Evolutionary conservation across 2,113 vertebrate genomes (phyloP), one percentile per base, ranked within the genome.

Genomic region (Larimichthys polyactis): DNA sequence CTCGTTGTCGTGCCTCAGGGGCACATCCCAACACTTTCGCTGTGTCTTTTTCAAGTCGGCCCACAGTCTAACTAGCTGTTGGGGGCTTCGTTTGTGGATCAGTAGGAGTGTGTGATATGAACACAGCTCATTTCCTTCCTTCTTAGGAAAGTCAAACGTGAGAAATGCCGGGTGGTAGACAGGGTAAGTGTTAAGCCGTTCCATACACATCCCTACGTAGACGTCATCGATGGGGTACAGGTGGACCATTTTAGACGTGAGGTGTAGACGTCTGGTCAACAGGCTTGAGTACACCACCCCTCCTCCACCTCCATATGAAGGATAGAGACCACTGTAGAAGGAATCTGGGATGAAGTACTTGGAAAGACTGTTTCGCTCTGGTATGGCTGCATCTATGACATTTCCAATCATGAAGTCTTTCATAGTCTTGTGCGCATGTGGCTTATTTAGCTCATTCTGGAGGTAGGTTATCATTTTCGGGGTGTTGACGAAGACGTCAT

Each of bases 191-290:
- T 93, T 90, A 0, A 96, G 89, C 15, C 89, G 89, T 10, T 54
- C 2, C 83, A 96, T 90, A 69, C 95, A 96, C 95, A 96, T 96
- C 14, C 96, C 96, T 11, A 96, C 83, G 4, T 91, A 96, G 17
- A 96, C 94, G 1, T 96, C 95, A 1, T 96, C 95, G 9, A 96
- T 96, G 58, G 96, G 96, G 74, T 90, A 96, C 32, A 96, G 89
- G 78, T 93, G 82, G 48, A 96, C 87, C 19, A 82, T 90, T 55
- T 82, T 79, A 2, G 94, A 93, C 2, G 93, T 68, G 14, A 62
- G 1, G 4, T 85, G 52, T 4, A 96, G 93, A 17, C 81, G 91
- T 71, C 62, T 71, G 58, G 92, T 71, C 84, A 96, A 19, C 19
- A 69, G 55, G 9, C 93, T 90, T 0, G 95, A 95, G 81, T 95